Conservation (phyloP, 1,140 invertebrate species). For the Hydropsyche tenuis region DNA sequence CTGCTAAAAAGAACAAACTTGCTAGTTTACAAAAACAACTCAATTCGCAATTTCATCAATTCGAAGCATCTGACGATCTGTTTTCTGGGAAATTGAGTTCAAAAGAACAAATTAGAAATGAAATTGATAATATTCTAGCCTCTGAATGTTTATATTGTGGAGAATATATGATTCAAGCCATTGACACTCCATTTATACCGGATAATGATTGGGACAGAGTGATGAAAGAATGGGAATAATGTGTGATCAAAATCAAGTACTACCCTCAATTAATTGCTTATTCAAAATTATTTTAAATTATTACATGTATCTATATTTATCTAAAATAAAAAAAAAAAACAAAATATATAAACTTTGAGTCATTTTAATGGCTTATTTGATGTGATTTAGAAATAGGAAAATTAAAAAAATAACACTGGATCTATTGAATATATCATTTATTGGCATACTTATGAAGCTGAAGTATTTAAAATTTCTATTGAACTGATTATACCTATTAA, state of each 20-base stretch:
- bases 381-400: too few species aligned
- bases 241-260: not conserved
- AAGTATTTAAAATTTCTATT: slow-evolving; percentile 8
- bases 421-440: slow-evolving; percentile 7
- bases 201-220: slow-evolving; percentile 82
- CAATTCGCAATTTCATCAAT: slow-evolving; percentile 61
- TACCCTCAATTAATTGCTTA: not conserved
- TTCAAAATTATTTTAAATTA: not conserved
- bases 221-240: slow-evolving; percentile 82
- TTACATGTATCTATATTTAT: too few species aligned
- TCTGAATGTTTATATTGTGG: slow-evolving; percentile 94
- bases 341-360: too few species aligned
- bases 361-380: too few species aligned
- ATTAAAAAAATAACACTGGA: too few species aligned
- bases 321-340: too few species aligned
- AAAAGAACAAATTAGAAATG: slow-evolving; percentile 74
- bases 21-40: slow-evolving; percentile 71
- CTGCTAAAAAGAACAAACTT: slow-evolving; percentile 67
- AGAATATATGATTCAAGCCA: slow-evolving; percentile 87
- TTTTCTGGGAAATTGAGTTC: slow-evolving; percentile 67
- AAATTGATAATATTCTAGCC: slow-evolving; percentile 90
- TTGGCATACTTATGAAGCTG: slow-evolving; percentile 29
- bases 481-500: not conserved
- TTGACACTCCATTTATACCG: slow-evolving; percentile 85
- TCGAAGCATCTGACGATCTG: slow-evolving; percentile 61